Base-by-base conservation (phyloP, 2,888 invertebrate species). In the Steinernema carpocapsae region DNA sequence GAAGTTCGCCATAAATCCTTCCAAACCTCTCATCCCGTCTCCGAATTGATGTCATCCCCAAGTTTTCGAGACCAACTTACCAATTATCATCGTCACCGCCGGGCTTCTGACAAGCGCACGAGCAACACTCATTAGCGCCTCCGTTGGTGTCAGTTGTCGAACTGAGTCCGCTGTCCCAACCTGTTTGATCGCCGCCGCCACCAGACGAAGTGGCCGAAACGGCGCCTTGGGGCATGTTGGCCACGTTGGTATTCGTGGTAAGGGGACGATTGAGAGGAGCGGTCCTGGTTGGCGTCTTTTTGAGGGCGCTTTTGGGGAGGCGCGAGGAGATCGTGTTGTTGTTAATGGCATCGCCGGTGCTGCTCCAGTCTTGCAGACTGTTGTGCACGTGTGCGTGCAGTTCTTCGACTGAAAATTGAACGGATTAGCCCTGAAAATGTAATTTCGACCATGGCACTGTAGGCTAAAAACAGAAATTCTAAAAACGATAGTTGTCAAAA, bases 141-240 rank as follows among this genome's bases (percentile, higher is more conserved):
- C n/a, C 48, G 45, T 46, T 72, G 19, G 76, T 59, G 43, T 76
- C 77, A 7, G 75, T 76, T 19, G 77, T 76, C 14, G 80, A 80
- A 59, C 80, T 78, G 26, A 79, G 72, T 22, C 79, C 79, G 29
- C 76, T 76, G 73, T 79, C 79, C 76, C 77, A 76, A n/a, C 71
- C 75, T 12, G 64, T 71, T 46, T 64, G 64, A 42, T 73, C 74
- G 37, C 73, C 71, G 52, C 52, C 51, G 45, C 56, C 56, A 26
- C 56, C 56, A 26, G 56, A 56, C 6, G 56, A 56, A 6, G 56
- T 26, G 24, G 56, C 56, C 56, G 56, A 56, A 56, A 56, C 26
- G 56, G 56, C 56, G 6, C 56, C 56, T 17, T 14, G 56, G 3
- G 56, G 56, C 56, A 56, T 56, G 26, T 24, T 56, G 24, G 24